Base-by-base conservation (phyloP, 2,113 vertebrate species). In the Stegastes partitus region DNA sequence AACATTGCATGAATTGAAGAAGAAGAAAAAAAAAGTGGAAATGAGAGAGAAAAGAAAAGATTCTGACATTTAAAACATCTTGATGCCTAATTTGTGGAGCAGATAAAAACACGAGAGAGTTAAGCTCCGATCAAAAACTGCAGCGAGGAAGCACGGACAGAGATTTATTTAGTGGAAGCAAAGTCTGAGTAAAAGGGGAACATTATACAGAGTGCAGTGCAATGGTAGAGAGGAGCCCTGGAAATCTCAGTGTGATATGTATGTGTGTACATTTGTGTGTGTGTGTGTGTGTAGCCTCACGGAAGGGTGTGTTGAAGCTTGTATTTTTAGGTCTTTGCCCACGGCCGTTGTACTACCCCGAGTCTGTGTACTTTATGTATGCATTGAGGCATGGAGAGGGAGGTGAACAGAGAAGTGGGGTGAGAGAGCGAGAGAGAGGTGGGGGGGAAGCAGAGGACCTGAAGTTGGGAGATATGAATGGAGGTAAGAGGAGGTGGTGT, bases 261-360 rank as follows among this genome's bases (percentile, higher is more conserved):
- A 26, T n/a, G 67, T 45, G 34, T 1, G 12, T 75, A 49, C 45
- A 19, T 68, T 62, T 57, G 74, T 58, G 47, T 63, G 54, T 37
- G 55, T 23, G 70, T 68, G 76, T 53, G 57, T 65, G 49, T 62
- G 59, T 69, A 54, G 19, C 25, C 25, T 68, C 47, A 37, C n/a
- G 25, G 81, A 66, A 86, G 82, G 57, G 74, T 81, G 79, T 77
- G 82, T 74, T 75, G 84, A 82, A 83, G 78, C 74, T 75, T 81
- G 83, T 92, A 89, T 90, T 87, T 93, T 90, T 89, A 90, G 85
- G 82, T 85, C 70, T 89, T 87, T 54, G 81, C 88, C 84, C 85
- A 68, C 82, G 85, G 90, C 87, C 37, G 54, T 87, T 90, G 86
- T 82, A 86, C 82, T 79, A 83, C 86, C 87, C 73, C 18, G 65